Conservation (phyloP, 2,113 vertebrate genomes). For the Mus pahari region DNA sequence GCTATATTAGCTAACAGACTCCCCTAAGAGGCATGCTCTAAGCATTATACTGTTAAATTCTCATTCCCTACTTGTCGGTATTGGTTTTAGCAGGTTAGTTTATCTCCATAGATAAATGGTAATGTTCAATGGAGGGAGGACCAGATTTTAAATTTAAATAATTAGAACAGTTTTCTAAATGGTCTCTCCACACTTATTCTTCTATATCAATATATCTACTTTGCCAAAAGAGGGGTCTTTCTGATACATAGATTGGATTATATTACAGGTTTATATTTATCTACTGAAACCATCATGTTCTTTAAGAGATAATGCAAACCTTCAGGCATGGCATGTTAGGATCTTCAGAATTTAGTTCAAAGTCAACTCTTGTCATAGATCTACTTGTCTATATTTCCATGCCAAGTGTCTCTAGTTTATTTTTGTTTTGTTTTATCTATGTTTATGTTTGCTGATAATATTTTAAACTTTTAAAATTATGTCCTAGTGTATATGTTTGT, state of each 20-base stretch:
- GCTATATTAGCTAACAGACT: not conserved
- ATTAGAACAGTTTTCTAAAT: constrained; percentile 44
- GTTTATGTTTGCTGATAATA: constrained; percentile 14
- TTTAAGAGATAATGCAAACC: not conserved
- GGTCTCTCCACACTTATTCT: not conserved
- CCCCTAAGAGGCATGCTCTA: not conserved
- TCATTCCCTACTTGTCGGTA: not conserved
- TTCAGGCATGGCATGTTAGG: constrained; percentile 1
- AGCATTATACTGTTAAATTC: constrained; percentile 16
- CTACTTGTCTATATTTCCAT: not conserved
- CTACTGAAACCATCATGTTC: constrained; percentile 11
- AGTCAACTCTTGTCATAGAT: not conserved
- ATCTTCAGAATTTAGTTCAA: constrained; percentile 12
- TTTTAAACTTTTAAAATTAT: not conserved
- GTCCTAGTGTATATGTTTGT: not conserved
- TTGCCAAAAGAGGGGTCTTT: not conserved
- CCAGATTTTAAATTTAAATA: not conserved
- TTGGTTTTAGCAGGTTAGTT: constrained; percentile 6
- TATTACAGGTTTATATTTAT: constrained; percentile 11
- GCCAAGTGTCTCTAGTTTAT: constrained; percentile 20
- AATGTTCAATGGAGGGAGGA: not conserved
- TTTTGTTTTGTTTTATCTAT: constrained; percentile 1
- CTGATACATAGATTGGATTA: constrained; percentile 21
- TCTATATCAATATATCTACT: not conserved
- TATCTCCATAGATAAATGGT: not conserved